These are phyloP conservation scores for Platalea minor DNA, from an alignment of 2,797 vertebrate species.

Conservation along the genomic window DNA sequence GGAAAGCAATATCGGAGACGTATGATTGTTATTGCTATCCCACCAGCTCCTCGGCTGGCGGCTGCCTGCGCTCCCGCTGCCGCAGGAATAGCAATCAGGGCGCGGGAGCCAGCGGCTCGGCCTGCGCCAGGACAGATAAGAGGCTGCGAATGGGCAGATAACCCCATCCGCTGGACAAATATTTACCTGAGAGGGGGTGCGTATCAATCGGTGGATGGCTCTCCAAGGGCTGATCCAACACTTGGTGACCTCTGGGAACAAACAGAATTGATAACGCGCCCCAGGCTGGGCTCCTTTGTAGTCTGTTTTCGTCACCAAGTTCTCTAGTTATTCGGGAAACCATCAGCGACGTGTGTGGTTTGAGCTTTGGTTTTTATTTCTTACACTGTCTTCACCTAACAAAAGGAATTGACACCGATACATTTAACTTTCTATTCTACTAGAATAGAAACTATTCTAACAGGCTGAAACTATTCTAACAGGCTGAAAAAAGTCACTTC, in stretches of 20 bases:
- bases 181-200: background rate
- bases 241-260: background rate
- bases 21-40: background rate
- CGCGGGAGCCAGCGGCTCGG: background rate
- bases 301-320: background rate
- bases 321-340: background rate
- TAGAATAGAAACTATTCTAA: background rate
- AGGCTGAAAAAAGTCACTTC: background rate
- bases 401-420: background rate
- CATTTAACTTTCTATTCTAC: background rate
- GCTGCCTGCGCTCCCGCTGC: background rate
- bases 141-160: background rate
- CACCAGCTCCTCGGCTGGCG: background rate
- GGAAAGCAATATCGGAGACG: background rate
- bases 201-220: background rate
- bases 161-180: background rate
- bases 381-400: background rate
- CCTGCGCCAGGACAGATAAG: background rate
- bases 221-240: background rate
- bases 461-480: background rate
- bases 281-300: background rate
- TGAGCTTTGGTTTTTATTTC: background rate
- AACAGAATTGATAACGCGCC: rapidly evolving
- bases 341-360: background rate
- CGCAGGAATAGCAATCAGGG: background rate